Base-by-base conservation (phyloP, 2,113 vertebrate genomes). In the Myrmophylax atrothorax region DNA sequence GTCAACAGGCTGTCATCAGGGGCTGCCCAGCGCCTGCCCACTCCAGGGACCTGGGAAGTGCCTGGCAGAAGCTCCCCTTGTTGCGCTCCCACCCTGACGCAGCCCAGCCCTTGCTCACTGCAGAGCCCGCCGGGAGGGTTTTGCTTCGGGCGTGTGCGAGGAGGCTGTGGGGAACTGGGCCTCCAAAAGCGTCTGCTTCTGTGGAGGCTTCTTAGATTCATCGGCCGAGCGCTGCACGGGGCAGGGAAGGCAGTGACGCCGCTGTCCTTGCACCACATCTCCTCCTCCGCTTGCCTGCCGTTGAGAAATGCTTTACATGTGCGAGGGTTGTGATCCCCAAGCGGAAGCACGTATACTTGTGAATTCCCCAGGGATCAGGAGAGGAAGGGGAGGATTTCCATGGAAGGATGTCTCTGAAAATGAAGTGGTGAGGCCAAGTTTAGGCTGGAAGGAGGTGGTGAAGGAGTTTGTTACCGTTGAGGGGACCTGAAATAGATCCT, bases 281-380 rank as follows among this genome's bases (percentile, higher is more conserved):
- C 47, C 29, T 15, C 22, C 29, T 7, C 70, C 2, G 4, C 46
- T 8, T 13, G 58, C 83, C 56, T 37, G 79, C 76, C 24, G 63
- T 67, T 49, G 86, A 13, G 63, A 81, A 69, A 58, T 56, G 91
- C 68, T 23, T 60, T 25, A 44, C 64, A 18, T 26, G 17, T 28
- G 83, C 6, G 1, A 47, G 60, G 75, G 79, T 46, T 66, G 67
- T 17, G 79, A 74, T 88, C 83, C 87, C 68, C 31, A 3, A 42
- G 86, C 11, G 52, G 86, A 93, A 89, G 83, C 16, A 3, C 3
- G 3, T 40, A 15, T 68, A 68, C 2, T 44, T 94, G 92, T 92
- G 89, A 92, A 96, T 95, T 96, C 93, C 91, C 86, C 4, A 5
- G 80, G 94, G 96, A 97, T 94, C 86, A 70, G 86, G 73, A 81